Base-by-base conservation (phyloP, 2,797 vertebrate genomes). In the Tamandua tetradactyla region DNA sequence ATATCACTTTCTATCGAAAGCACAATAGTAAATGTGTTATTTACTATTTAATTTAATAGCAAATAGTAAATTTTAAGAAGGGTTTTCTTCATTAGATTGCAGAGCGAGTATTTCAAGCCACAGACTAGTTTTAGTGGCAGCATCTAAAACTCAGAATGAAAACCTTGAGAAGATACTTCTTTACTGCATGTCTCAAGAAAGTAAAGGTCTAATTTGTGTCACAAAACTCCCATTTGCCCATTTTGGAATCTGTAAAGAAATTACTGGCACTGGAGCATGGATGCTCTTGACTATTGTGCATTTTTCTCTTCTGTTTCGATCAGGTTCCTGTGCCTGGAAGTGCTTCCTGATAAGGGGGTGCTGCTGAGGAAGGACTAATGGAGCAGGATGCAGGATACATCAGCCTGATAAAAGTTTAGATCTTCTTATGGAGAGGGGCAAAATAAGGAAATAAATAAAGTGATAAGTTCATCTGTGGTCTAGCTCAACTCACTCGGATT, bases 381-480 rank as follows among this genome's bases (percentile, higher is more conserved):
- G 18, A 69, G 44, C 1, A 15, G 42, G 44, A 59, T 42, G 8
- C 32, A 44, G 14, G 9, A 13, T 64, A 7, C 2, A 49, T 89
- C 64, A 78, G 17, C 44, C 32, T 68, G 42, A 44, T 66, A 90
- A 69, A 9, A 55, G 17, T 5, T 55, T 55, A 18, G 52, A 55
- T 55, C 52, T 52, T 52, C 49, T 55, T 20, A 55, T 55, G 52
- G 5, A 86, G 7, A 40, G 20, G 14, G 10, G 3, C 27, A 40
- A 85, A 86, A 35, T 88, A 94, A 89, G 72, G 76, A 40, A 92
- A 20, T 47, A 27, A 74, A 27, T 75, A 75, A 94, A 91, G 25
- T 7, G 11, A 37, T 2, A 9, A 59, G 30, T 32, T 57, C 37
- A 42, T 75, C 40, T 76, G 30, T 79, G 30, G 27, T 93, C 20